phyloP scores from a whole-genome alignment of 1,140 invertebrate genomes.

The Ooceraea biroi region DNA sequence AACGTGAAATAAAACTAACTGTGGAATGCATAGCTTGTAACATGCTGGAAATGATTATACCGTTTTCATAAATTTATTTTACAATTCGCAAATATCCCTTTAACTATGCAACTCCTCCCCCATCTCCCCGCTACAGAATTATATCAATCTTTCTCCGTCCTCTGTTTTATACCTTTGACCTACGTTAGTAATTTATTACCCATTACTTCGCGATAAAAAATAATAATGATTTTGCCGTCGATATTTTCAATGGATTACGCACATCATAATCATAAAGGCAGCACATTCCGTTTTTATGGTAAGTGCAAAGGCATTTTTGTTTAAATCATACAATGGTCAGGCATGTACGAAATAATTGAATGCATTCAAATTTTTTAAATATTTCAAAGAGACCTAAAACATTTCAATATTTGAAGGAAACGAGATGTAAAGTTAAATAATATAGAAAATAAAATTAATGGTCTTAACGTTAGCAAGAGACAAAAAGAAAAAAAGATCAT shows the following conservation, averaged over 20 bases:
- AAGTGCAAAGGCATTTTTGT: constrained; percentile 19
- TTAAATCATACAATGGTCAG: constrained; percentile 8
- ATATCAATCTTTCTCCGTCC: constrained; percentile 35
- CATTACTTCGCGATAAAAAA: constrained; percentile 30
- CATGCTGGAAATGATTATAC: constrained; percentile 7
- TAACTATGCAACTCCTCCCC: not conserved
- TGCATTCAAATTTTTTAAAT: not conserved
- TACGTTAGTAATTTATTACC: constrained; percentile 52
- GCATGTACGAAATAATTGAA: not conserved
- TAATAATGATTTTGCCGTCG: not conserved
- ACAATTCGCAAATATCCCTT: not conserved
- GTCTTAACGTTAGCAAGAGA: too few species aligned
- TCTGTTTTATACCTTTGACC: constrained; percentile 44
- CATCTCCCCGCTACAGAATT: not conserved
- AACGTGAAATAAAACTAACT: not conserved
- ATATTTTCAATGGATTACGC: constrained; percentile 47
- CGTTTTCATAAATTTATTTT: not conserved
- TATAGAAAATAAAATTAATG: too few species aligned
- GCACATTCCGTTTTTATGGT: constrained; percentile 37
- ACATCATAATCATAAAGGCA: constrained; percentile 47
- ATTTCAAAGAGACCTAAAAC: not conserved
- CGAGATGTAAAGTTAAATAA: not conserved
- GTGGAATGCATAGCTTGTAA: not conserved
- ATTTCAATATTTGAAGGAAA: not conserved
- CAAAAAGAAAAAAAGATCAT: too few species aligned